Percentiles rank a stretch among this genome's conserved stretches.
phyloP scores from a whole-genome alignment of 2,797 vertebrate genomes.

The Rachycentron canadum region DNA sequence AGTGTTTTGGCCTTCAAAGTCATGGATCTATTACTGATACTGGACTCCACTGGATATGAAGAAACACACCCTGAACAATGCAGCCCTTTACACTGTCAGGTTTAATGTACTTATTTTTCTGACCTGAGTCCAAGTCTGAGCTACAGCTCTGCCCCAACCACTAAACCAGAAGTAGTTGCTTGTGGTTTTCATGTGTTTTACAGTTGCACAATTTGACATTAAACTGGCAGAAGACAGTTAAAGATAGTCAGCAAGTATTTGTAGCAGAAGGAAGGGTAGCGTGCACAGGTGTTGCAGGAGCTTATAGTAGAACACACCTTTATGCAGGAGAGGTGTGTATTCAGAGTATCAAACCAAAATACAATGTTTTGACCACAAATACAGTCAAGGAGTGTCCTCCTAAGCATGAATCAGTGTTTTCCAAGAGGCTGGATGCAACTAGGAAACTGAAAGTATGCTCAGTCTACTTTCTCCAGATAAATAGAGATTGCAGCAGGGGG shows the following conservation, averaged over 20 bases:
- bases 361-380: slow-evolving; percentile 46
- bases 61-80: background rate
- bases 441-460: background rate
- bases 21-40: no score
- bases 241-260: background rate
- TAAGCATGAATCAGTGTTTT: background rate
- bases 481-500: background rate
- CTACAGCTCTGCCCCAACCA: no score
- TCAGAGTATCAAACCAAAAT: slow-evolving; percentile 29
- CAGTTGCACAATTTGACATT: background rate
- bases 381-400: background rate
- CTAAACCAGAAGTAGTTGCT: background rate
- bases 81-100: background rate
- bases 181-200: background rate
- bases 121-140: background rate
- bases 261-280: background rate
- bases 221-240: background rate
- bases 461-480: background rate
- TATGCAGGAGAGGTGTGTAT: background rate
- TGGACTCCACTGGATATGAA: no score
- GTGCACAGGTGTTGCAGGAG: background rate
- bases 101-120: background rate
- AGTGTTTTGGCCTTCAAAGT: no score
- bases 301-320: background rate
- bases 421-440: background rate